Conservation (phyloP, 2,888 invertebrate species). For the Mimachlamys varia region DNA sequence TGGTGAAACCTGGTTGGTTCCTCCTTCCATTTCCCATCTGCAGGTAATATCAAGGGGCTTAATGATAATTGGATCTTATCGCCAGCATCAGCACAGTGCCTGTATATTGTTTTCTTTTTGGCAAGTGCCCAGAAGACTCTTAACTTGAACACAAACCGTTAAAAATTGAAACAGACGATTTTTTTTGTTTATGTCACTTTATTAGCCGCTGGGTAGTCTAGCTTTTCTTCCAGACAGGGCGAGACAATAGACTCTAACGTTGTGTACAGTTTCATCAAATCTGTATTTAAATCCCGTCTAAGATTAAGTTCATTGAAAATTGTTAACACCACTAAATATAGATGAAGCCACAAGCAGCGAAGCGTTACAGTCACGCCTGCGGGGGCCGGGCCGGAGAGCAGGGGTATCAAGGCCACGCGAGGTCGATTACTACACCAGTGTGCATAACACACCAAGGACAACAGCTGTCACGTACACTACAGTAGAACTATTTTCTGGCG, state of each 20-base stretch:
- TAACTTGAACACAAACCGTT: not conserved
- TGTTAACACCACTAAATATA: slow-evolving; percentile 30
- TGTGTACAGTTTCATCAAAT: slow-evolving; percentile 1
- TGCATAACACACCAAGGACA: slow-evolving; percentile 37
- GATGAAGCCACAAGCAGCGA: not conserved
- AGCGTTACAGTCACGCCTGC: slow-evolving; percentile 10
- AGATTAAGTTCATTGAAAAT: slow-evolving; percentile 21
- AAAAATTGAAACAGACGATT: not conserved
- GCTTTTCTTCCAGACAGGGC: not conserved
- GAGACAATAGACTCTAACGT: not conserved
- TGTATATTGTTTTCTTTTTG: slow-evolving; percentile 28
- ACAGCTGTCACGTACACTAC: slow-evolving; percentile 45
- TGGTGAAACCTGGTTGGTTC: not conserved
- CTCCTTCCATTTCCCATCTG: not conserved
- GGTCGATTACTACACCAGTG: slow-evolving; percentile 39
- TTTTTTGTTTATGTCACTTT: not conserved
- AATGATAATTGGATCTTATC: slow-evolving; percentile 24
- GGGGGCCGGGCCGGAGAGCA: not conserved
- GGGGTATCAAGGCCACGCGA: not conserved
- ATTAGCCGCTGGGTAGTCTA: not conserved
- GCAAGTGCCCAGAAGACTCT: slow-evolving; percentile 22
- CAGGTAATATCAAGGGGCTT: slow-evolving; percentile 17
- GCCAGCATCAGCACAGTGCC: slow-evolving; percentile 16
- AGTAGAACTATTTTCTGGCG: slow-evolving; percentile 49
- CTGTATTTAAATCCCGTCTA: not conserved